Conservation (phyloP, 1,140 invertebrate species). For the Phymorhynchus buccinoides region DNA sequence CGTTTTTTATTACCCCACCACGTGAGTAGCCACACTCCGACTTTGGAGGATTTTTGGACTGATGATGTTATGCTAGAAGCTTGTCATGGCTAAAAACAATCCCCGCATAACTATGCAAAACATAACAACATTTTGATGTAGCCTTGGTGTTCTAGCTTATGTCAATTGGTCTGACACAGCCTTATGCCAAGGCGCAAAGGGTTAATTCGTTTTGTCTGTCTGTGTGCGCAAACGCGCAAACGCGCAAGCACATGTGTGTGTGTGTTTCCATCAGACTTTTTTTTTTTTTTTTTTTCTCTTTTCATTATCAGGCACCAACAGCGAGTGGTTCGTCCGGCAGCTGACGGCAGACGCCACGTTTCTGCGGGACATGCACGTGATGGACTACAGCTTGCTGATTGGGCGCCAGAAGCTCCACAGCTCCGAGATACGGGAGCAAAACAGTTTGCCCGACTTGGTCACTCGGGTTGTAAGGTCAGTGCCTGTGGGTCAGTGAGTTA, state of each 20-base stretch:
- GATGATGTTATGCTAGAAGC: no score
- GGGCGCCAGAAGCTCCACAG: conserved; percentile 49
- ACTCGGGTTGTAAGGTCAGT: conserved; percentile 50
- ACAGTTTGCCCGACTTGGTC: conserved; percentile 41
- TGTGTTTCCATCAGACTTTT: neutral
- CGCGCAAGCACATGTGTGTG: neutral
- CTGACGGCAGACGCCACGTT: conserved; percentile 54
- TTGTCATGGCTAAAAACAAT: no score
- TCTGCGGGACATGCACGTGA: conserved; percentile 52
- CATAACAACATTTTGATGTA: no score
- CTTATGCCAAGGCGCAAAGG: no score
- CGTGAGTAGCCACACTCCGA: no score
- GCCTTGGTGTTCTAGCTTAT: no score
- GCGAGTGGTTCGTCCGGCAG: conserved; percentile 56
- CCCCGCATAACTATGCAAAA: no score
- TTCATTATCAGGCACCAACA: conserved; percentile 54
- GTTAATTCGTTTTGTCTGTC: neutral
- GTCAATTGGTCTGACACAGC: neutral
- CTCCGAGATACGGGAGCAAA: conserved; percentile 28
- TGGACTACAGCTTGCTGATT: conserved; percentile 61
- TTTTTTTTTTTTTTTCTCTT: no score
- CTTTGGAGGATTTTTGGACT: no score
- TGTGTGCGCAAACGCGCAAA: neutral
- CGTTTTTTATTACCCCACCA: no score
- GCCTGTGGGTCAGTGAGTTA: neutral